These are phyloP conservation scores for Drosophila vallismaia DNA, from an alignment of 2,888 invertebrate genomes.

Conservation along the genomic window DNA sequence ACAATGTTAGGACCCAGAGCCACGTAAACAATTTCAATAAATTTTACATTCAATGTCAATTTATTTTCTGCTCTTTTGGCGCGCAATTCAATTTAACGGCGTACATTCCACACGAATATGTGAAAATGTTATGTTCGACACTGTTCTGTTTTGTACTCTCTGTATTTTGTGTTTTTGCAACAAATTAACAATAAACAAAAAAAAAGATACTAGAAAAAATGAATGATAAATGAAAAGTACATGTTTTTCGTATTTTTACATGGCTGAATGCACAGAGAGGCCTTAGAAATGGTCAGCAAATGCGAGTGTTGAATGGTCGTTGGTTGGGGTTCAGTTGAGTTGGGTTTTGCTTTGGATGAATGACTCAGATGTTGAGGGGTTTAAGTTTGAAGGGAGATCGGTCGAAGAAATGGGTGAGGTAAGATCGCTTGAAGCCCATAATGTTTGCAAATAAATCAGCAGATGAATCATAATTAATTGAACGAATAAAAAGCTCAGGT, in stretches of 20 bases:
- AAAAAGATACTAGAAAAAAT: conserved; percentile 12
- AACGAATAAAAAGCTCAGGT: not conserved
- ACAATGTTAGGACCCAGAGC: conserved; percentile 51
- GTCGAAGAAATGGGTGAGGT: not conserved
- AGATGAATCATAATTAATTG: conserved; percentile 14
- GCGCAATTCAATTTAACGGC: conserved; percentile 71
- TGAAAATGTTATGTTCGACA: conserved; percentile 28
- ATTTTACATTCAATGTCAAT: conserved; percentile 73
- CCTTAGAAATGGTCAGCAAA: conserved; percentile 39
- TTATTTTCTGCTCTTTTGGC: conserved; percentile 65
- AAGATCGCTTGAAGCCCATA: not conserved
- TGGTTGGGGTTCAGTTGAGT: conserved; percentile 13
- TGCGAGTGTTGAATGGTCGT: conserved; percentile 25
- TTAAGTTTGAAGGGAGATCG: not conserved
- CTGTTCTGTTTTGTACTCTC: too few species aligned
- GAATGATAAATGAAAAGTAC: conserved; percentile 61
- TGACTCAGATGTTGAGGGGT: conserved; percentile 26
- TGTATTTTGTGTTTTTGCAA: conserved; percentile 57
- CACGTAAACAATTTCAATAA: conserved; percentile 76
- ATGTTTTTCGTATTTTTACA: conserved; percentile 47
- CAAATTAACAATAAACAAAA: conserved; percentile 55
- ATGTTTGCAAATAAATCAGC: not conserved
- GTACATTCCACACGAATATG: conserved; percentile 38
- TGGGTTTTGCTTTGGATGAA: conserved; percentile 14
- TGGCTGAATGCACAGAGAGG: conserved; percentile 47